phyloP scores from a whole-genome alignment of 1,140 invertebrate genomes.

The Harpegnathos saltator region DNA sequence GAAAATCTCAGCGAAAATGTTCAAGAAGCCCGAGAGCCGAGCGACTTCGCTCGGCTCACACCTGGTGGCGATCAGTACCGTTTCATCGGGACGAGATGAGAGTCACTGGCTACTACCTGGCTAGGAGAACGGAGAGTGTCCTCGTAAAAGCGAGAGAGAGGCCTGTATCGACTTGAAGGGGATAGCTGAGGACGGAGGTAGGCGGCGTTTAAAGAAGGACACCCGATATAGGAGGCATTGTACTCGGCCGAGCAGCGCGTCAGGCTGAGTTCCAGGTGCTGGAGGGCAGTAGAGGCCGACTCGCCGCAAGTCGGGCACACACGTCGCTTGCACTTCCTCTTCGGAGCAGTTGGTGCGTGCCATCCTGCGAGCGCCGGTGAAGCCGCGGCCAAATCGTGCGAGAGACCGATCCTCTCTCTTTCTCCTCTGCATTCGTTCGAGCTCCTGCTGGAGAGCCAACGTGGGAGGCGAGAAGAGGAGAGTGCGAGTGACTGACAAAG shows the following conservation, averaged over 20 bases:
- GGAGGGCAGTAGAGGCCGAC: conserved; percentile 71
- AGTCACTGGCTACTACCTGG: conserved; percentile 69
- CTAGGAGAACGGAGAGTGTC: conserved; percentile 71
- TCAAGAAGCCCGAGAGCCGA: not conserved
- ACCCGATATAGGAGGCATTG: conserved; percentile 76
- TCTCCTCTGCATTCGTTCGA: not conserved
- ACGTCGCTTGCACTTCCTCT: conserved; percentile 61
- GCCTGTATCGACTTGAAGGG: conserved; percentile 65
- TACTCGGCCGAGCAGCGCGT: conserved; percentile 74
- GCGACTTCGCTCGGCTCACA: not conserved
- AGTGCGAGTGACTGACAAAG: not conserved
- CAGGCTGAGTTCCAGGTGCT: conserved; percentile 73
- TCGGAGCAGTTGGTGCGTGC: conserved; percentile 25
- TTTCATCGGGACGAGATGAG: conserved; percentile 52
- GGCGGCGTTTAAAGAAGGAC: conserved; percentile 75
- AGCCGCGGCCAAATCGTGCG: not conserved
- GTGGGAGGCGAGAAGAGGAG: conserved; percentile 27
- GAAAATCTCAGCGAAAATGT: not conserved
- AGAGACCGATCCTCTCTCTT: conserved; percentile 10
- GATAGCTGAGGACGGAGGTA: conserved; percentile 68
- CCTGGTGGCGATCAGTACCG: not conserved
- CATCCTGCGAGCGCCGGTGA: not conserved
- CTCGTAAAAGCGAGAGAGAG: conserved; percentile 69
- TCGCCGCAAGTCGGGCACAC: conserved; percentile 64
- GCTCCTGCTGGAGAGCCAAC: too few relatives aligned